Evolutionary conservation across 2,113 vertebrate genomes (phyloP).

Genomic region (Embiotoca jacksoni): DNA sequence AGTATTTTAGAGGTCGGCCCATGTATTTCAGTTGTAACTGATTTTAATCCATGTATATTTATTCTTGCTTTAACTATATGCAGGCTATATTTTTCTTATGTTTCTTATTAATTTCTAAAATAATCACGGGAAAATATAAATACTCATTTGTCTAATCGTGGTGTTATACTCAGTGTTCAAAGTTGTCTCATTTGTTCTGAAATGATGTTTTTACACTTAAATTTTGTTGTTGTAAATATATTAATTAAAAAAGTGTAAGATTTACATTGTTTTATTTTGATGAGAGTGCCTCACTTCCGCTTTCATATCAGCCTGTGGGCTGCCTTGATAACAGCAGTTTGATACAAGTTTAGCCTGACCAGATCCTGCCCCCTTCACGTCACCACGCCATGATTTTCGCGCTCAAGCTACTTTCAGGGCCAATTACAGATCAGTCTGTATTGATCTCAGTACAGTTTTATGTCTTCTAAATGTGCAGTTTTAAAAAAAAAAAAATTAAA

Average conservation of each 20-base stretch:
- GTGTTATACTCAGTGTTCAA: too few relatives aligned
- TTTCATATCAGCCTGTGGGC: background rate
- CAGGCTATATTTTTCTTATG: too few relatives aligned
- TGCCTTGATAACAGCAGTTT: constrained; percentile 31
- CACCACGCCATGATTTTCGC: constrained; percentile 69
- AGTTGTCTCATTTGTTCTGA: too few relatives aligned
- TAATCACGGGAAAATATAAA: too few relatives aligned
- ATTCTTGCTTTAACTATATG: too few relatives aligned
- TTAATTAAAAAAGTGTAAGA: too few relatives aligned
- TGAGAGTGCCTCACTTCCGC: constrained; percentile 25
- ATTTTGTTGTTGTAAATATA: too few relatives aligned
- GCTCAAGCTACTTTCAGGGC: constrained; percentile 54
- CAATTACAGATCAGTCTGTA: background rate
- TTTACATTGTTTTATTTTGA: constrained; percentile 47
- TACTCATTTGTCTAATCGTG: too few relatives aligned
- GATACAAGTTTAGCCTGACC: constrained; percentile 25
- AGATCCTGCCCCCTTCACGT: constrained; percentile 40
- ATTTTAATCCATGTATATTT: background rate
- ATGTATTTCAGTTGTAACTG: background rate
- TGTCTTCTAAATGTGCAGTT: background rate
- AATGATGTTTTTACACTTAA: too few relatives aligned
- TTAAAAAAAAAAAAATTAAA: too few relatives aligned
- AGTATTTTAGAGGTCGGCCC: too few relatives aligned
- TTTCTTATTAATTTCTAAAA: too few relatives aligned
- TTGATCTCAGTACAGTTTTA: background rate